phyloP scores from a whole-genome alignment of 2,113 vertebrate species.

The Oplegnathus fasciatus region DNA sequence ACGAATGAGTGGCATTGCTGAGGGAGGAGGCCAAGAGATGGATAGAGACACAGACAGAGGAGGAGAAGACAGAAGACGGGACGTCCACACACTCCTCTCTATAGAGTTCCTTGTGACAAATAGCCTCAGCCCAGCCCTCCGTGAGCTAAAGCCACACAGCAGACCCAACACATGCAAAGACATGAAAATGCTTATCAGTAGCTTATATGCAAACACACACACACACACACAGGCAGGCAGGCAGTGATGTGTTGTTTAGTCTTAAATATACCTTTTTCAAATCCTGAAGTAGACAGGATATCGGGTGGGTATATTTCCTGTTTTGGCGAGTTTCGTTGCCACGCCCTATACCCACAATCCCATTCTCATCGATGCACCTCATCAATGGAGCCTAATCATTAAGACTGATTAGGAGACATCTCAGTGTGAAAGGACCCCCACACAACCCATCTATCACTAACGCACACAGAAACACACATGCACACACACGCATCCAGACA shows the following conservation, averaged over 20 bases:
- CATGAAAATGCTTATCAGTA: slow-evolving; percentile 23
- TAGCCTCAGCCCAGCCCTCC: slow-evolving; percentile 14
- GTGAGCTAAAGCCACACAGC: slow-evolving; percentile 30
- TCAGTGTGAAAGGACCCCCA: slow-evolving; percentile 76
- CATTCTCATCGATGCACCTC: slow-evolving; percentile 67
- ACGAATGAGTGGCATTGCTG: slow-evolving; percentile 63
- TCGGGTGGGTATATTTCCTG: slow-evolving; percentile 25
- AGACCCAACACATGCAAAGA: slow-evolving; percentile 27
- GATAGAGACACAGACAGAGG: slow-evolving; percentile 71
- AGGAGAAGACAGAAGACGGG: slow-evolving; percentile 49
- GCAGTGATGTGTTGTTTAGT: slow-evolving; percentile 17
- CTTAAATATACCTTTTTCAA: slow-evolving; percentile 10
- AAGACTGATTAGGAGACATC: slow-evolving; percentile 81
- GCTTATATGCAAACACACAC: slow-evolving; percentile 21
- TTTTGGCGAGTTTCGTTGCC: slow-evolving; percentile 32
- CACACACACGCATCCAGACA: slow-evolving; percentile 24
- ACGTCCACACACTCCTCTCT: slow-evolving; percentile 50
- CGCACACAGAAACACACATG: slow-evolving; percentile 22
- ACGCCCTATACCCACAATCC: slow-evolving; percentile 51
- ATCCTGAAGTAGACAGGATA: slow-evolving; percentile 36
- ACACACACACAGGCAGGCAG: background rate
- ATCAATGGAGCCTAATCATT: slow-evolving; percentile 77
- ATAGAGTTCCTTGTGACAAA: slow-evolving; percentile 63
- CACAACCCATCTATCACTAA: slow-evolving; percentile 72
- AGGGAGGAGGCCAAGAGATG: slow-evolving; percentile 67